These are phyloP conservation scores for Ophion ellenae DNA, from an alignment of 2,888 invertebrate genomes.

Conservation along the genomic window DNA sequence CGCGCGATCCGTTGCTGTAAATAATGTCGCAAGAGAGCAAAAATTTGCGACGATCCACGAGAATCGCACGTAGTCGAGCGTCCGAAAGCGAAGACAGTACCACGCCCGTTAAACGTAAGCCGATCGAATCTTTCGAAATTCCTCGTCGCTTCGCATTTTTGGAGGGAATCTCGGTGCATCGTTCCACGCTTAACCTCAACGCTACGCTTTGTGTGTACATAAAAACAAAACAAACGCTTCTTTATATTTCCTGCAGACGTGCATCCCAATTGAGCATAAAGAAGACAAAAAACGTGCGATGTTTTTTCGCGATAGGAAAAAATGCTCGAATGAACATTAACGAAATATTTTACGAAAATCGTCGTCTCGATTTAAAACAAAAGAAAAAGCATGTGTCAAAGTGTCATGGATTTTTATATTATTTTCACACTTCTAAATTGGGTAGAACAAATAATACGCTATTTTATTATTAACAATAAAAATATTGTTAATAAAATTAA, in stretches of 20 bases:
- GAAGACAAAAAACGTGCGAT: neutral
- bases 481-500: too few relatives aligned
- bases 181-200: conserved; percentile 2
- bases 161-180: conserved; percentile 11
- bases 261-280: too few relatives aligned
- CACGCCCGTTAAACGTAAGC: conserved; percentile 51
- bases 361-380: too few relatives aligned
- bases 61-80: conserved; percentile 43
- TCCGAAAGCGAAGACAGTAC: conserved; percentile 55
- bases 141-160: neutral
- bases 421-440: too few relatives aligned
- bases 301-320: neutral
- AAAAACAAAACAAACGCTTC: neutral
- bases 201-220: neutral
- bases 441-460: too few relatives aligned
- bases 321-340: too few relatives aligned
- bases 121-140: conserved; percentile 19
- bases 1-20: conserved; percentile 5
- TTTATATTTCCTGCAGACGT: neutral
- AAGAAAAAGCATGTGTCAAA: too few relatives aligned
- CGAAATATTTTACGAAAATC: too few relatives aligned
- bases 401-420: too few relatives aligned
- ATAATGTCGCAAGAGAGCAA: conserved; percentile 62
- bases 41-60: conserved; percentile 66
- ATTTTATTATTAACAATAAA: too few relatives aligned